Percentiles rank a stretch among this genome's conserved stretches.
phyloP scores from a whole-genome alignment of 1,140 invertebrate genomes.

The Bilobella aurantiaca region DNA sequence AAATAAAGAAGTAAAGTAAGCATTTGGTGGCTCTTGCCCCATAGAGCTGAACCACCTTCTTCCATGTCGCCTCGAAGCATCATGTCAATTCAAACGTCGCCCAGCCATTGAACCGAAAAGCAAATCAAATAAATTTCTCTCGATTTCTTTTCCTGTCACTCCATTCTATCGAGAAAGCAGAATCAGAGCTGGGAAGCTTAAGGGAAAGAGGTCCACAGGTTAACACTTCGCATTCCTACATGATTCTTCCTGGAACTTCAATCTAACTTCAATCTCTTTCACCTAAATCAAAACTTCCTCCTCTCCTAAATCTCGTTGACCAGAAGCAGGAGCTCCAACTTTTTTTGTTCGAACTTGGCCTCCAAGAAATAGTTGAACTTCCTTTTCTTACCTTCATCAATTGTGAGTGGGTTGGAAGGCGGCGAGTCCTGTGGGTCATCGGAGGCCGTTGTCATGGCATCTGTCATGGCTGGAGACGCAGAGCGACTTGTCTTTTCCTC shows the following conservation, averaged over 20 bases:
- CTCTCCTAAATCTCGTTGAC: no score
- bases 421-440: constrained; percentile 10
- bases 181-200: no score
- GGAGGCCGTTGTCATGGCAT: not conserved
- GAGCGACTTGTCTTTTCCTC: not conserved
- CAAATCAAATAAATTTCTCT: constrained; percentile 36
- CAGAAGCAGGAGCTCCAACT: no score
- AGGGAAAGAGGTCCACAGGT: no score
- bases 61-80: constrained; percentile 10
- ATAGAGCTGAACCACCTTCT: no score
- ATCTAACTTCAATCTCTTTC: not conserved
- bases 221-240: no score
- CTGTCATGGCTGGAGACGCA: not conserved
- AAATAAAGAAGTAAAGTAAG: no score
- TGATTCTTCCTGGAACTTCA: no score
- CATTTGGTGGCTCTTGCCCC: no score
- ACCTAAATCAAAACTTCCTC: not conserved
- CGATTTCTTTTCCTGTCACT: constrained; percentile 34
- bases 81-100: constrained; percentile 27
- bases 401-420: constrained; percentile 12
- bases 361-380: no score
- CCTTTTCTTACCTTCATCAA: constrained; percentile 18
- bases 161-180: no score
- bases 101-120: constrained; percentile 23
- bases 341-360: no score